Conservation (phyloP, 2,888 invertebrate species). For the Thelaira solivaga region DNA sequence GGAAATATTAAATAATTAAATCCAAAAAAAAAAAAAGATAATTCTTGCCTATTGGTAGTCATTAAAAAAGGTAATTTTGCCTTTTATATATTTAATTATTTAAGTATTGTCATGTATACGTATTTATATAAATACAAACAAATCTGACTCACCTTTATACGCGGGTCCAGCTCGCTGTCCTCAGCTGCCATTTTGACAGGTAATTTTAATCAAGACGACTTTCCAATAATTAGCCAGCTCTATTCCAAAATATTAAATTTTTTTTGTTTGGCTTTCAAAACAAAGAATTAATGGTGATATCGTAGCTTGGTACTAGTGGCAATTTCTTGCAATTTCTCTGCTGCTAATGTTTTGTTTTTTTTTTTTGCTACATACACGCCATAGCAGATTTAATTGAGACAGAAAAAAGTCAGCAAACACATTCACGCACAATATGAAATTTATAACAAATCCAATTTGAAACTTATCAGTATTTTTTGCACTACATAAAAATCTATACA, state of each 20-base stretch:
- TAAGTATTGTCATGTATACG: no score
- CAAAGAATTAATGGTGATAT: slow-evolving; percentile 18
- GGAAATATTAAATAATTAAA: no score
- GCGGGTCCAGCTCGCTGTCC: slow-evolving; percentile 75
- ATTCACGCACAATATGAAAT: neutral
- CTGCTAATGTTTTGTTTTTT: neutral
- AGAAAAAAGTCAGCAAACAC: slow-evolving; percentile 7
- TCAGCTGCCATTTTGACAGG: slow-evolving; percentile 66
- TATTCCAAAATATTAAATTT: neutral
- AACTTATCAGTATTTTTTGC: slow-evolving; percentile 16
- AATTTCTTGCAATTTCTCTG: neutral
- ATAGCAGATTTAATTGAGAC: slow-evolving; percentile 1
- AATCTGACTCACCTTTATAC: slow-evolving; percentile 73
- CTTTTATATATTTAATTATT: no score
- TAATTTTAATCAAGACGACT: slow-evolving; percentile 17
- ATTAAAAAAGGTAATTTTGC: no score
- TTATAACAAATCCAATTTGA: slow-evolving; percentile 6
- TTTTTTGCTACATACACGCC: neutral
- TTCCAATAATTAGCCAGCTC: neutral
- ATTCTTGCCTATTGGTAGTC: no score
- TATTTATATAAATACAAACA: no score
- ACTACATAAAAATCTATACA: slow-evolving; percentile 11
- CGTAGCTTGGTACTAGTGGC: slow-evolving; percentile 30
- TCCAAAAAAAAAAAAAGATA: no score
- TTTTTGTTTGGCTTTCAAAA: neutral